phyloP scores from a whole-genome alignment of 1,140 invertebrate genomes.

The Drosophila pseudoananassae region DNA sequence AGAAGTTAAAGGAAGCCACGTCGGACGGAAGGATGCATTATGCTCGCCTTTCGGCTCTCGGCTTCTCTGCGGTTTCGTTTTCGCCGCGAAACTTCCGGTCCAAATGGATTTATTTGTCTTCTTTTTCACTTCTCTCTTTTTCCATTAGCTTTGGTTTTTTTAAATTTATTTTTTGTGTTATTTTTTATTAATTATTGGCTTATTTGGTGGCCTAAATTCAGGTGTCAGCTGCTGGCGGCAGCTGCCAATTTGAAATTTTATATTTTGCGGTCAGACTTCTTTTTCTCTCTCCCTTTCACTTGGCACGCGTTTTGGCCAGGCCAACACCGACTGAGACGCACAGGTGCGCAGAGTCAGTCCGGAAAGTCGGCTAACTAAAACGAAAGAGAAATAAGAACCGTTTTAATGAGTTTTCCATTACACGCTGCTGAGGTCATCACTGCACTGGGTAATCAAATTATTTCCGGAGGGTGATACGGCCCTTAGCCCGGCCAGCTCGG shows the following conservation, averaged over 20 bases:
- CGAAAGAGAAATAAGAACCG: slow-evolving; percentile 26
- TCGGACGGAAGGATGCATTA: slow-evolving; percentile 58
- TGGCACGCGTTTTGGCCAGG: slow-evolving; percentile 48
- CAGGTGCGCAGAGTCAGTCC: slow-evolving; percentile 46
- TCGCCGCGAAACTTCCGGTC: slow-evolving; percentile 37
- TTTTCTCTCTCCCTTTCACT: slow-evolving; percentile 29
- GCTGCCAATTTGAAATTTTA: slow-evolving; percentile 71
- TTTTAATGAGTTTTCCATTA: slow-evolving; percentile 52
- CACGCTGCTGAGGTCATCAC: slow-evolving; percentile 51
- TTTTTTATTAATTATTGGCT: slow-evolving; percentile 68
- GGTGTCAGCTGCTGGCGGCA: slow-evolving; percentile 52
- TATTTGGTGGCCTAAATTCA: slow-evolving; percentile 42
- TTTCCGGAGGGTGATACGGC: slow-evolving; percentile 20
- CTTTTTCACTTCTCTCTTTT: slow-evolving; percentile 2
- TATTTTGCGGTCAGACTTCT: slow-evolving; percentile 53
- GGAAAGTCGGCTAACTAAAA: slow-evolving; percentile 9
- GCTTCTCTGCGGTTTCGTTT: slow-evolving; percentile 43
- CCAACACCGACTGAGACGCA: no score
- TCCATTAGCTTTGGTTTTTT: slow-evolving; percentile 36
- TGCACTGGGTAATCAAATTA: slow-evolving; percentile 53
- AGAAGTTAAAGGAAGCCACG: slow-evolving; percentile 23
- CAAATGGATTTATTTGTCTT: slow-evolving; percentile 47
- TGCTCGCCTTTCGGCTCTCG: slow-evolving; percentile 35
- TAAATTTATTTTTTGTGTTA: not conserved
- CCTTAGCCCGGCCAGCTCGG: not conserved